Evolutionary conservation across 2,888 invertebrate species (phyloP).

Genomic region (Drosophila nr. perissopoda): DNA sequence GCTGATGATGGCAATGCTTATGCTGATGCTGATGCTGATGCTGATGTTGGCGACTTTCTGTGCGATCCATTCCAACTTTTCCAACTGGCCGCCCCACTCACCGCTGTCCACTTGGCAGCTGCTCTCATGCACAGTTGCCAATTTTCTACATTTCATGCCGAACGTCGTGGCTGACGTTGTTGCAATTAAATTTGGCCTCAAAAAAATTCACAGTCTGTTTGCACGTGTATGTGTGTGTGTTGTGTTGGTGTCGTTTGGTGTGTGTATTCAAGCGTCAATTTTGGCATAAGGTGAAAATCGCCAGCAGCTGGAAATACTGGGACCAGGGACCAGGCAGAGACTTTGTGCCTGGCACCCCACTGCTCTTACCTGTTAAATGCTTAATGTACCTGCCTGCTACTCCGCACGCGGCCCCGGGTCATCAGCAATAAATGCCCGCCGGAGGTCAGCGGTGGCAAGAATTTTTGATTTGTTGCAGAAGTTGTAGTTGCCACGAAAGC

Average conservation of each 20-base stretch:
- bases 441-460: constrained; percentile 49
- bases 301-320: constrained; percentile 45
- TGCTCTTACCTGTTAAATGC: constrained; percentile 19
- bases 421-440: constrained; percentile 29
- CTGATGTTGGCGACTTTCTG: constrained; percentile 54
- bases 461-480: constrained; percentile 39
- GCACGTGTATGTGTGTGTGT: constrained; percentile 13
- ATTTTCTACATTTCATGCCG: constrained; percentile 65
- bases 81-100: constrained; percentile 18
- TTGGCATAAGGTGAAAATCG: constrained; percentile 59
- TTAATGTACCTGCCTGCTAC: constrained; percentile 15
- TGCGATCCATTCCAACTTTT: constrained; percentile 41
- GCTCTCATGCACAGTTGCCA: constrained; percentile 57
- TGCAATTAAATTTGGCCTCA: constrained; percentile 78
- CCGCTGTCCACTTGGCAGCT: constrained; percentile 37
- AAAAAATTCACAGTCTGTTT: constrained; percentile 50
- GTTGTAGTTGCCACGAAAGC: constrained; percentile 17
- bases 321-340: constrained; percentile 16
- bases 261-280: constrained; percentile 39
- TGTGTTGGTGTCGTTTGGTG: background rate
- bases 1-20: constrained; percentile 8
- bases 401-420: constrained; percentile 39
- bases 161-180: constrained; percentile 51
- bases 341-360: constrained; percentile 9
- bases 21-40: constrained; percentile 25